Percentiles rank a stretch among this genome's conserved stretches.
Evolutionary conservation across 2,113 vertebrate species (phyloP).

Genomic region (Rhinolophus sinicus): DNA sequence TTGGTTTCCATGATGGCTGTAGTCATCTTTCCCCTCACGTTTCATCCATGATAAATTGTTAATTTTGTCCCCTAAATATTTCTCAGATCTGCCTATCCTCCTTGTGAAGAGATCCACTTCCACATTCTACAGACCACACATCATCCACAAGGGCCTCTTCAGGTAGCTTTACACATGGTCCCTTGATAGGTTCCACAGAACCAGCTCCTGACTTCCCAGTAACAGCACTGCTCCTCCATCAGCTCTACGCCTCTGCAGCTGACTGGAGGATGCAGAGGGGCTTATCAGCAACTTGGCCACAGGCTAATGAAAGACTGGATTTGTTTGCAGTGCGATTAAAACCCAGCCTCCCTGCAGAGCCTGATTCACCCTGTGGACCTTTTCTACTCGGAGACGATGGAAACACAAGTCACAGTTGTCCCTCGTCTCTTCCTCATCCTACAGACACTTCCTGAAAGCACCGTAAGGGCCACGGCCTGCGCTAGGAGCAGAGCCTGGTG

Average conservation of each 20-base stretch:
- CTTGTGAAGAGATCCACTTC: not conserved
- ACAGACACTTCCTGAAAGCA: not conserved
- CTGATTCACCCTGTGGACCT: not conserved
- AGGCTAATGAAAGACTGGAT: not conserved
- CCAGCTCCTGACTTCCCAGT: not conserved
- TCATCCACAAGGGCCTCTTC: not conserved
- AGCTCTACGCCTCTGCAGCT: not conserved
- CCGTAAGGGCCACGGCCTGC: not conserved
- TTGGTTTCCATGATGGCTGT: not conserved
- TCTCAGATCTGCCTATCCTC: not conserved
- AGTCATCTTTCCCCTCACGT: not conserved
- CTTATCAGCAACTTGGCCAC: not conserved
- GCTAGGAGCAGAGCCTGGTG: not conserved
- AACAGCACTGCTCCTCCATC: not conserved
- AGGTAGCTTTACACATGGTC: not conserved
- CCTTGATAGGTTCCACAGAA: not conserved
- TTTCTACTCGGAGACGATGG: not conserved
- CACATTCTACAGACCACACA: not conserved
- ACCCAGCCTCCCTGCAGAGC: not conserved
- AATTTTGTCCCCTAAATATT: not conserved
- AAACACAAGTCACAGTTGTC: not conserved
- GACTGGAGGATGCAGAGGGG: not conserved
- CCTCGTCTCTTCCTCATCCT: slow-evolving; percentile 17
- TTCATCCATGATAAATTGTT: not conserved
- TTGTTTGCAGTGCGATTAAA: not conserved